Evolutionary conservation across 2,113 vertebrate species (phyloP).

Genomic region (Cyanoramphus novaezelandiae): DNA sequence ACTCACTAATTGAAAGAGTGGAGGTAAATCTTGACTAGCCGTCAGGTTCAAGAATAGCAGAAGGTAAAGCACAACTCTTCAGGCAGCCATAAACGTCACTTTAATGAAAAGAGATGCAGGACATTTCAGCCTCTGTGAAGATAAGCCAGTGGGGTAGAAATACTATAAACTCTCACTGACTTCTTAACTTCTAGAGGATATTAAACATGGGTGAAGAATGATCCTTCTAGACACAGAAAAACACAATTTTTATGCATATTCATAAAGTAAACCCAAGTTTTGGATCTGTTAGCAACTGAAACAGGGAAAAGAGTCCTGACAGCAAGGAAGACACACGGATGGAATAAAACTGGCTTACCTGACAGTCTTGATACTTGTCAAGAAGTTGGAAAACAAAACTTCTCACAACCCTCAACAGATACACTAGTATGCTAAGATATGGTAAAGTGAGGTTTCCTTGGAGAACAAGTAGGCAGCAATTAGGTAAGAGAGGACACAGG

Average conservation of each 20-base stretch:
- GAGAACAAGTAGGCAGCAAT: background rate
- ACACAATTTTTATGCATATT: background rate
- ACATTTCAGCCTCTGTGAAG: background rate
- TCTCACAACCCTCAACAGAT: background rate
- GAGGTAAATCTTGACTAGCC: background rate
- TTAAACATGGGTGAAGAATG: fast-evolving
- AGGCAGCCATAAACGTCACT: background rate
- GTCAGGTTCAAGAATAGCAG: background rate
- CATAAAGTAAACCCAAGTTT: background rate
- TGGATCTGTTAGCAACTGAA: background rate
- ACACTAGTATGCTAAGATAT: background rate
- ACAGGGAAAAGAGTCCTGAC: background rate
- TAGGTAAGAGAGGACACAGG: background rate
- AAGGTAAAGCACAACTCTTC: background rate
- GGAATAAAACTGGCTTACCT: background rate
- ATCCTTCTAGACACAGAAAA: background rate
- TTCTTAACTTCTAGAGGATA: background rate
- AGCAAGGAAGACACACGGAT: background rate
- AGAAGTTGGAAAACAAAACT: background rate
- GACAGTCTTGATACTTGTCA: background rate
- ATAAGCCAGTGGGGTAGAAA: background rate
- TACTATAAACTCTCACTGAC: background rate
- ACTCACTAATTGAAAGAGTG: background rate
- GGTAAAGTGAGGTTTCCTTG: background rate
- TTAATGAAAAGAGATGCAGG: background rate